Conservation (phyloP, 1,140 invertebrate species). For the Lucilia sericata region DNA sequence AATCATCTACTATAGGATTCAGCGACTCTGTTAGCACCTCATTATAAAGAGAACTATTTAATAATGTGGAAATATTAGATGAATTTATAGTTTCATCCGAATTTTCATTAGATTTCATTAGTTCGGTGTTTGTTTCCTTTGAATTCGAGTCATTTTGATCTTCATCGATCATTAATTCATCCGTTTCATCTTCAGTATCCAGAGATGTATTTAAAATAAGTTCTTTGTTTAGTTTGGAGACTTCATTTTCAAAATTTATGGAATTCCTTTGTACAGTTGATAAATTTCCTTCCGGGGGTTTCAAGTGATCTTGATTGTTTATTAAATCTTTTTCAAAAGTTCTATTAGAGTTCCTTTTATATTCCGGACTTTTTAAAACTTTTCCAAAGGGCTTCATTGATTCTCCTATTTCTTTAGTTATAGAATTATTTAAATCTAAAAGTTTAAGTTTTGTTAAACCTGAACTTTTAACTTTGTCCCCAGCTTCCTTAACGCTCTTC, state of each 20-base stretch:
- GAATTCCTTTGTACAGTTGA: too few relatives aligned
- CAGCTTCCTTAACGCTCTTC: too few relatives aligned
- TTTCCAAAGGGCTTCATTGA: too few relatives aligned
- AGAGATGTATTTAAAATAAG: not conserved
- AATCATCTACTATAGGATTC: not conserved
- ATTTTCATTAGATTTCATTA: not conserved
- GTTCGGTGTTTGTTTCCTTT: not conserved
- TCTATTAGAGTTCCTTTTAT: too few relatives aligned
- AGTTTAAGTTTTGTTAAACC: too few relatives aligned
- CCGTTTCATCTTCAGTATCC: not conserved
- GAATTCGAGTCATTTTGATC: not conserved
- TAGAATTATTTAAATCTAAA: too few relatives aligned
- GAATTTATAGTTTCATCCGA: not conserved
- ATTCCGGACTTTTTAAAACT: too few relatives aligned
- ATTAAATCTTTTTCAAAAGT: too few relatives aligned
- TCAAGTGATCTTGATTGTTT: too few relatives aligned
- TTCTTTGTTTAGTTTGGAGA: not conserved
- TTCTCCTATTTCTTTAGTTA: too few relatives aligned
- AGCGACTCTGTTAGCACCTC: constrained; percentile 28
- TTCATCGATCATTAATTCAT: not conserved
- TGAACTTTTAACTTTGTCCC: too few relatives aligned
- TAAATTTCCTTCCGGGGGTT: too few relatives aligned
- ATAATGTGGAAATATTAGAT: constrained; percentile 7
- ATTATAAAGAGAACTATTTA: not conserved
- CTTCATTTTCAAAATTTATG: not conserved